Evolutionary conservation across 2,888 invertebrate species (phyloP).

Genomic region (Chalcis sispes): DNA sequence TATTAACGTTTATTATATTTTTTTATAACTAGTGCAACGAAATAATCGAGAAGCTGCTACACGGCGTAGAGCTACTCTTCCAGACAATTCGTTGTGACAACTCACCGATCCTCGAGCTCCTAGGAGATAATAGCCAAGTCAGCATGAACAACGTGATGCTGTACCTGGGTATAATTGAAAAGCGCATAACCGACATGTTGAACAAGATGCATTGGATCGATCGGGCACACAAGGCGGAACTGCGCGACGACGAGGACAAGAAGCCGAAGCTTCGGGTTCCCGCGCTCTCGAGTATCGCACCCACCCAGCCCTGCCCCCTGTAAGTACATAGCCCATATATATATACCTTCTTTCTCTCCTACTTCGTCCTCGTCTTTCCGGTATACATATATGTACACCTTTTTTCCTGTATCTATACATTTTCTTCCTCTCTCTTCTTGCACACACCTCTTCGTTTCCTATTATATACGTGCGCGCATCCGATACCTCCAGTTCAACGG

Average conservation of each 20-base stretch:
- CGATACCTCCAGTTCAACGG: conserved; percentile 27
- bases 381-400: neutral
- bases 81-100: conserved; percentile 85
- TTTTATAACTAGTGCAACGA: conserved; percentile 72
- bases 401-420: neutral
- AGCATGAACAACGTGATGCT: conserved; percentile 87
- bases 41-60: conserved; percentile 73
- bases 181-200: conserved; percentile 83
- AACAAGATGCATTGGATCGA: conserved; percentile 77
- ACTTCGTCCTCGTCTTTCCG: neutral
- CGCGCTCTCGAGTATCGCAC: conserved; percentile 72
- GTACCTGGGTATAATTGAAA: conserved; percentile 89
- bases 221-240: conserved; percentile 67
- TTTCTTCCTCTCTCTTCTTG: neutral
- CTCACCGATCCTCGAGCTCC: conserved; percentile 83
- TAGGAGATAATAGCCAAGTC: conserved; percentile 85
- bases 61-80: conserved; percentile 77
- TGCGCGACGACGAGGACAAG: conserved; percentile 70
- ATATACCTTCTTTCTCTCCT: conserved; percentile 4
- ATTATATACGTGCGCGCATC: conserved; percentile 7
- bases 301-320: conserved; percentile 78
- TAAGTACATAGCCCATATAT: conserved; percentile 68
- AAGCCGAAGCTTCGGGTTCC: conserved; percentile 70
- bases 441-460: neutral
- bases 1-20: too few species aligned